phyloP scores from a whole-genome alignment of 1,140 invertebrate species.

The Hyphantria cunea region DNA sequence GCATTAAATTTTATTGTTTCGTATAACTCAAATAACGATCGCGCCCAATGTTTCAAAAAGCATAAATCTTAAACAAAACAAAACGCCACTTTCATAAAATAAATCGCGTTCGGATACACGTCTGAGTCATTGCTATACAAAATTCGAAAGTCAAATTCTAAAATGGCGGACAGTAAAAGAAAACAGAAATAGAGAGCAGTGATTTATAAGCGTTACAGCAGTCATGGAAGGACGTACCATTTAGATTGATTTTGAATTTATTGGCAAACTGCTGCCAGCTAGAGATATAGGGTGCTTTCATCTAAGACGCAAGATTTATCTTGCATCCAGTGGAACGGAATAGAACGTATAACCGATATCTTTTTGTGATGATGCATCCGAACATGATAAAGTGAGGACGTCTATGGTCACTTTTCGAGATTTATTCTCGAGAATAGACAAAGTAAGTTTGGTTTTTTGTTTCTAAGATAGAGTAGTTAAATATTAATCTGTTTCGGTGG shows the following conservation, averaged over 20 bases:
- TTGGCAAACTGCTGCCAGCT: conserved; percentile 40
- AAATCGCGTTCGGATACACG: conserved; percentile 3
- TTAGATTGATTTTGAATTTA: conserved; percentile 47
- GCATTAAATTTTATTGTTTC: too few species aligned
- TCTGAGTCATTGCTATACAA: conserved; percentile 7
- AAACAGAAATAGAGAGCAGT: conserved; percentile 12
- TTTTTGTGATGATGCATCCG: conserved; percentile 24
- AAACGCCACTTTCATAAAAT: neutral
- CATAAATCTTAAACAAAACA: too few species aligned
- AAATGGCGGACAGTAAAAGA: conserved; percentile 24
- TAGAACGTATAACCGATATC: conserved; percentile 10
- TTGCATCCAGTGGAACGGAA: conserved; percentile 31
- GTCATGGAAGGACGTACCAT: conserved; percentile 24
- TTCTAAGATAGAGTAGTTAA: too few species aligned
- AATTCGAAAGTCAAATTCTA: conserved; percentile 26
- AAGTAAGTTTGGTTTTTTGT: too few species aligned
- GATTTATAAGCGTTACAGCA: conserved; percentile 22
- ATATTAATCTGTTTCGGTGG: too few species aligned
- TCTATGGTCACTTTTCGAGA: neutral
- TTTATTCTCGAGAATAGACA: too few species aligned
- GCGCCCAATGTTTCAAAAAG: too few species aligned
- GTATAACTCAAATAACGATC: too few species aligned
- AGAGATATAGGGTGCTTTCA: conserved; percentile 43
- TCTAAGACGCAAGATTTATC: conserved; percentile 47
- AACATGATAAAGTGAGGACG: conserved; percentile 3